Evolutionary conservation across 2,888 invertebrate genomes (phyloP).

Genomic region (Celastrina argiolus): DNA sequence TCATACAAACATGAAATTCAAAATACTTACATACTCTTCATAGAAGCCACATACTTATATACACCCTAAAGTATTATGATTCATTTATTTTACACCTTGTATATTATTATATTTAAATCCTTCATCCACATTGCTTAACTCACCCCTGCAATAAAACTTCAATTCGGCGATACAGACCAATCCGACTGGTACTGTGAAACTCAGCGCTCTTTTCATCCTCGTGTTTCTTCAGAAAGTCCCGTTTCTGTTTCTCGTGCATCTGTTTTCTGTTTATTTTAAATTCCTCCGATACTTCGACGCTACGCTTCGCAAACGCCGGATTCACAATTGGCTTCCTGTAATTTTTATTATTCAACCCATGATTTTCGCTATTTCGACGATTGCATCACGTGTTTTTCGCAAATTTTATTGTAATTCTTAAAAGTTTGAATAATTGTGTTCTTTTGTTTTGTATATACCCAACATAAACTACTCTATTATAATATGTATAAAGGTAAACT

Average conservation of each 20-base stretch:
- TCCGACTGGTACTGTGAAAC: constrained; percentile 80
- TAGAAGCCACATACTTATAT: too few relatives aligned
- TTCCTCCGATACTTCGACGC: constrained; percentile 49
- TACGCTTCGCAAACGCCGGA: constrained; percentile 72
- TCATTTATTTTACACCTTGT: too few relatives aligned
- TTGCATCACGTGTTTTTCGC: not conserved
- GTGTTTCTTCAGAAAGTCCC: constrained; percentile 57
- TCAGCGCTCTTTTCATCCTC: constrained; percentile 54
- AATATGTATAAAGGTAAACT: too few relatives aligned
- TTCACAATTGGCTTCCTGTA: constrained; percentile 67
- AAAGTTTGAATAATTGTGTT: too few relatives aligned
- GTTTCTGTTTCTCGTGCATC: constrained; percentile 65
- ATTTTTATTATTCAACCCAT: not conserved
- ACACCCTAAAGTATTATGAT: too few relatives aligned
- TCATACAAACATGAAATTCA: too few relatives aligned
- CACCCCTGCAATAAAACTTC: constrained; percentile 81
- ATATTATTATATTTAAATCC: too few relatives aligned
- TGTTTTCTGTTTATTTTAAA: constrained; percentile 64
- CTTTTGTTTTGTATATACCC: too few relatives aligned
- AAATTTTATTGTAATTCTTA: not conserved
- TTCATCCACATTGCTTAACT: constrained; percentile 44
- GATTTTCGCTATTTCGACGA: too few relatives aligned
- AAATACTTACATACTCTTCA: too few relatives aligned
- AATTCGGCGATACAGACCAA: constrained; percentile 80
- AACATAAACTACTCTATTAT: too few relatives aligned